Percentiles rank a stretch among this genome's conserved stretches.
These are phyloP conservation scores for Oscheius myriophilus DNA, from an alignment of 2,888 invertebrate species.

Conservation along the genomic window DNA sequence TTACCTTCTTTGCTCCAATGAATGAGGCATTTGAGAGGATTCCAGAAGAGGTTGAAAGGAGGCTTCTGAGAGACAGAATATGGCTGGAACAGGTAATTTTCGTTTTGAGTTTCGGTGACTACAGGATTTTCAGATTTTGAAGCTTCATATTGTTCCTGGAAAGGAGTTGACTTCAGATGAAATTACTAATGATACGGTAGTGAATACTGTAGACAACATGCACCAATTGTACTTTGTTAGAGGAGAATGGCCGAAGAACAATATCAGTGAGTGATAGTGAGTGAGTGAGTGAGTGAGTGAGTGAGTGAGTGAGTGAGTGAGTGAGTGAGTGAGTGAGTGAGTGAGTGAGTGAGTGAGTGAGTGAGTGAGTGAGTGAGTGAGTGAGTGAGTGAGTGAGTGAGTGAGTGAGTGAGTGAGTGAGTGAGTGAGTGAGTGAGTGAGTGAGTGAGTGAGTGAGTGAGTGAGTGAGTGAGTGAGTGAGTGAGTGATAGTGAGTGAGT, in stretches of 20 bases:
- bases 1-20: conserved; percentile 71
- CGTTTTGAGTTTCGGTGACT: neutral
- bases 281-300: too few relatives aligned
- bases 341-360: neutral
- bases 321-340: neutral
- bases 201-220: conserved; percentile 70
- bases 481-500: neutral
- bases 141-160: conserved; percentile 70
- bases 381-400: conserved; percentile 3
- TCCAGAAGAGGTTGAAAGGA: conserved; percentile 69
- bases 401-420: too few relatives aligned
- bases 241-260: conserved; percentile 71
- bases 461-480: too few relatives aligned
- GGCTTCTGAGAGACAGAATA: conserved; percentile 68
- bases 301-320: too few relatives aligned
- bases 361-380: neutral
- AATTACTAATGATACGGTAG: conserved; percentile 70
- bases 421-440: too few relatives aligned
- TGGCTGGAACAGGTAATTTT: conserved; percentile 70
- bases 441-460: too few relatives aligned
- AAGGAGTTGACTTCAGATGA: conserved; percentile 70
- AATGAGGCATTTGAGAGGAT: conserved; percentile 71
- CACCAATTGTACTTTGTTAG: conserved; percentile 67
- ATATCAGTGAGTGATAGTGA: conserved; percentile 63
- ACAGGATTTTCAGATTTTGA: conserved; percentile 63